phyloP scores from a whole-genome alignment of 2,888 invertebrate genomes.

The Pseudanteris insignis region DNA sequence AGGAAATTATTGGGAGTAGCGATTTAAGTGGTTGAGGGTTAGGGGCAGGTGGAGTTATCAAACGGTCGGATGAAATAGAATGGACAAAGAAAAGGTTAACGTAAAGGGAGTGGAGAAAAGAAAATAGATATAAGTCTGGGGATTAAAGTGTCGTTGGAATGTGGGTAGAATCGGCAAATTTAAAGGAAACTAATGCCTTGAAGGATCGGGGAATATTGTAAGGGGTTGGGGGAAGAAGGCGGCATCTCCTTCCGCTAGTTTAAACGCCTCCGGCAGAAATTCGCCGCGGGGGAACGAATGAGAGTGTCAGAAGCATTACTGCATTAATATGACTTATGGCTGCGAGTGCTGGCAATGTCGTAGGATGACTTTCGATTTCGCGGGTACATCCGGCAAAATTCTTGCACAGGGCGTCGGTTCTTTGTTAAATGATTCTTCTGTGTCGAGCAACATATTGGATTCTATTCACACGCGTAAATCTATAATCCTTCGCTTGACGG shows the following conservation, averaged over 20 bases:
- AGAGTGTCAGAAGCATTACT: constrained; percentile 56
- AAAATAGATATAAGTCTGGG: constrained; percentile 14
- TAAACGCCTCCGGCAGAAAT: constrained; percentile 41
- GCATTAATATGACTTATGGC: constrained; percentile 60
- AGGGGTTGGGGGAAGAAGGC: constrained; percentile 11
- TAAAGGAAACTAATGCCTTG: constrained; percentile 20
- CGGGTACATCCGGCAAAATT: constrained; percentile 43
- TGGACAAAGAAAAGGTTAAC: not conserved
- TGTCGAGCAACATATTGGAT: constrained; percentile 38
- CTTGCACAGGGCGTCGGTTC: constrained; percentile 38
- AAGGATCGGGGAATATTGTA: constrained; percentile 21
- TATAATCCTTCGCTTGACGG: constrained; percentile 24
- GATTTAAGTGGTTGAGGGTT: too few relatives aligned
- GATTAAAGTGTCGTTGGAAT: constrained; percentile 8
- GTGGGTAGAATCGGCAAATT: constrained; percentile 31
- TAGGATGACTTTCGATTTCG: constrained; percentile 43
- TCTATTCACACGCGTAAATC: constrained; percentile 39
- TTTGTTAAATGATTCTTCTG: constrained; percentile 41
- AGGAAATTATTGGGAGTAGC: too few relatives aligned
- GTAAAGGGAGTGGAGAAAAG: not conserved
- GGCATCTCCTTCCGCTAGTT: constrained; percentile 26
- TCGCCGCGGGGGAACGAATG: constrained; percentile 51
- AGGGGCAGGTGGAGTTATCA: too few relatives aligned
- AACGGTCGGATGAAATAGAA: not conserved
- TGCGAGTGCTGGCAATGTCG: constrained; percentile 48